Conservation (phyloP, 2,113 vertebrate species). For the Varanus komodoensis region DNA sequence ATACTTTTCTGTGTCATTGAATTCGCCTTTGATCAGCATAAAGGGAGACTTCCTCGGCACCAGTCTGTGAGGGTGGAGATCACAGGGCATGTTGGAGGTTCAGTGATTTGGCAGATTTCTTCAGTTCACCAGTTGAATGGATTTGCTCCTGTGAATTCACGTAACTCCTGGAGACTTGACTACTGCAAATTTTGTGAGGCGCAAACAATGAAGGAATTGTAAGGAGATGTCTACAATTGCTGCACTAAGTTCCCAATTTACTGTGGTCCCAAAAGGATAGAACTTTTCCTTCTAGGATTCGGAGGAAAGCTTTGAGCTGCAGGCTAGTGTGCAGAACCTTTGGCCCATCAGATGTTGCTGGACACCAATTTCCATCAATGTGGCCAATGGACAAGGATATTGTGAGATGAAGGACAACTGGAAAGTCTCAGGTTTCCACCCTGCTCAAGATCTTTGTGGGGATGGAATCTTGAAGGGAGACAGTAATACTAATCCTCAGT, state of each 20-base stretch:
- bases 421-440: background rate
- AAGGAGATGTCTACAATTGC: background rate
- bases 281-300: background rate
- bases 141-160: background rate
- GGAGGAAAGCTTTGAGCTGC: background rate
- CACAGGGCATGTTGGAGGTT: constrained; percentile 27
- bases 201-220: background rate
- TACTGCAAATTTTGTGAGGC: background rate
- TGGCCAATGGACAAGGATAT: no score
- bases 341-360: background rate
- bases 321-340: background rate
- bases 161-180: background rate
- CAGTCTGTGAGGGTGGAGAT: constrained; percentile 15
- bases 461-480: background rate
- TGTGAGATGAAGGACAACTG: background rate
- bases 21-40: background rate
- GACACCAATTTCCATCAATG: background rate
- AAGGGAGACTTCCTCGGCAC: background rate
- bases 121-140: background rate
- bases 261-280: background rate
- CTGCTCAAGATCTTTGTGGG: background rate
- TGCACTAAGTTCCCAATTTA: background rate
- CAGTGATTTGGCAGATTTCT: background rate
- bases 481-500: background rate
- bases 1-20: background rate